phyloP scores from a whole-genome alignment of 2,888 invertebrate genomes.

The Argynnis bischoffii region DNA sequence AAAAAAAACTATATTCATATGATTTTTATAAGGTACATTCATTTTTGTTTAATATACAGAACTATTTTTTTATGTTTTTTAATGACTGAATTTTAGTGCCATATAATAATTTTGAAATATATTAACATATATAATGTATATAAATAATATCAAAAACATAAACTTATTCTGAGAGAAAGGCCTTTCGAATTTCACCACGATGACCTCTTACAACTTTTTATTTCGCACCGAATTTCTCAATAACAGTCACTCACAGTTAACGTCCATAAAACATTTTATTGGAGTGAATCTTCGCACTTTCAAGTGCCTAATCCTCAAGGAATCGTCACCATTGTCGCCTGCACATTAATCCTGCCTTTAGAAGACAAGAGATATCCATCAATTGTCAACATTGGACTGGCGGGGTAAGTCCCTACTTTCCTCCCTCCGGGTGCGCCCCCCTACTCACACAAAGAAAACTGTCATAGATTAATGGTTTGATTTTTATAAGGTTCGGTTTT shows the following conservation, averaged over 20 bases:
- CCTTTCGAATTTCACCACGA: background rate
- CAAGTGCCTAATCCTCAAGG: constrained; percentile 66
- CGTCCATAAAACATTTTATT: constrained; percentile 42
- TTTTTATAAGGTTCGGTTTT: constrained; percentile 19
- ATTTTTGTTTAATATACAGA: too few species aligned
- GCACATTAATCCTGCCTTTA: constrained; percentile 80
- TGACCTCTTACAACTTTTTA: constrained; percentile 16
- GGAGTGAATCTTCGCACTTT: constrained; percentile 49
- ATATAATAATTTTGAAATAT: too few species aligned
- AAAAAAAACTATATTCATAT: too few species aligned
- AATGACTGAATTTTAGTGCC: too few species aligned
- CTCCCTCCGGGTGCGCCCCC: constrained; percentile 52
- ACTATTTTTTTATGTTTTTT: too few species aligned
- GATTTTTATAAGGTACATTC: too few species aligned
- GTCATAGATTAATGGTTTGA: constrained; percentile 58
- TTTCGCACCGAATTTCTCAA: constrained; percentile 30
- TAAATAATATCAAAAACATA: too few species aligned
- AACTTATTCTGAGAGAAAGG: background rate
- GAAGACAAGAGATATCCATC: constrained; percentile 81
- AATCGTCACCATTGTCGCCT: constrained; percentile 70
- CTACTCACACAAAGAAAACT: constrained; percentile 59
- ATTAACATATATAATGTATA: too few species aligned
- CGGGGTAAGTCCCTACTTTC: constrained; percentile 53
- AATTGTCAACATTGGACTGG: constrained; percentile 81
- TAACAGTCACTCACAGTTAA: constrained; percentile 32